A percentile compares a stretch with the other conserved stretches of the same genome.
Conservation (phyloP, 2,113 vertebrate species). For the Trematocara macrostoma region DNA sequence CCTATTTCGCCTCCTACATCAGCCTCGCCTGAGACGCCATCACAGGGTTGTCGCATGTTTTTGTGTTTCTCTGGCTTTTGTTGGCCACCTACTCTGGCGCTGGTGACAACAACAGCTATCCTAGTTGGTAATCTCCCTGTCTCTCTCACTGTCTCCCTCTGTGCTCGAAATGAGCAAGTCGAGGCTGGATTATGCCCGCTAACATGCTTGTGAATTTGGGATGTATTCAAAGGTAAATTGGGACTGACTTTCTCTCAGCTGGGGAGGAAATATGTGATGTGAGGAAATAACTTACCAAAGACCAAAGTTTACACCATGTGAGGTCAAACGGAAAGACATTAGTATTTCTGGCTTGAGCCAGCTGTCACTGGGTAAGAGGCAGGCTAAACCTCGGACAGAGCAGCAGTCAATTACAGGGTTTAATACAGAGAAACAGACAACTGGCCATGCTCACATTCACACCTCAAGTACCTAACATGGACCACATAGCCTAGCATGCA, state of each 20-base stretch:
- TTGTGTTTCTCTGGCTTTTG: conserved; percentile 27
- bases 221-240: conserved; percentile 83
- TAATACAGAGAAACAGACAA: neutral
- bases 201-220: conserved; percentile 78
- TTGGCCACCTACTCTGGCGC: conserved; percentile 51
- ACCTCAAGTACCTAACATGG: neutral
- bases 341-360: neutral
- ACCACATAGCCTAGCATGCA: neutral
- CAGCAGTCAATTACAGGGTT: neutral
- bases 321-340: neutral
- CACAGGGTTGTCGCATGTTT: conserved; percentile 8
- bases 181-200: conserved; percentile 74
- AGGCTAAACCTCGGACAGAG: neutral
- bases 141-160: neutral
- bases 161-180: conserved; percentile 70
- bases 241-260: conserved; percentile 77
- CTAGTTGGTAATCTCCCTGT: conserved; percentile 69
- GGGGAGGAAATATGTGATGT: conserved; percentile 39
- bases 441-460: neutral
- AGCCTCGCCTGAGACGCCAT: neutral
- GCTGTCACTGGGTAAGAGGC: neutral
- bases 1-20: conserved; percentile 53
- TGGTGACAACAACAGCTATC: conserved; percentile 68
- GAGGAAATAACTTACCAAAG: neutral
- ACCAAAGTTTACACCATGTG: neutral